These are phyloP conservation scores for Nomia melanderi DNA, from an alignment of 1,140 invertebrate genomes.

Conservation along the genomic window DNA sequence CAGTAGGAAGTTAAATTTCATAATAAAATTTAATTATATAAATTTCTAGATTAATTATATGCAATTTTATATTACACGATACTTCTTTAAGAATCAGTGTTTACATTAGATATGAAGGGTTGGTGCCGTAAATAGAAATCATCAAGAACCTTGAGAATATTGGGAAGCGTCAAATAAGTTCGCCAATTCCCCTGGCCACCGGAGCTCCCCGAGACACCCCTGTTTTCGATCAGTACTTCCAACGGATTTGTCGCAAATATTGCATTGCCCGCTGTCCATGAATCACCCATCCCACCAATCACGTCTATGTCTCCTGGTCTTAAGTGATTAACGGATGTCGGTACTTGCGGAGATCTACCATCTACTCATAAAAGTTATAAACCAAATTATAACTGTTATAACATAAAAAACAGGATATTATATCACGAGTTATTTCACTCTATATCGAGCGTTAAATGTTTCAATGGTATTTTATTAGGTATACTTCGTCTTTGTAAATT, in stretches of 20 bases:
- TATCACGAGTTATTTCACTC: no score
- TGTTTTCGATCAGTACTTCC: conserved; percentile 79
- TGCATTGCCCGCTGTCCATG: conserved; percentile 85
- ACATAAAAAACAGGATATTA: no score
- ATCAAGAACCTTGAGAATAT: conserved; percentile 75
- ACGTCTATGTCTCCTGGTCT: conserved; percentile 86
- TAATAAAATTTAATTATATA: no score
- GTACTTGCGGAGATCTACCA: conserved; percentile 73
- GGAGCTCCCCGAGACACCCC: conserved; percentile 79
- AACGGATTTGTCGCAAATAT: conserved; percentile 79
- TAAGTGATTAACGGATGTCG: conserved; percentile 82
- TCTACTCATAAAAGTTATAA: no score
- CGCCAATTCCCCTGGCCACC: conserved; percentile 84
- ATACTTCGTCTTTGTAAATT: no score
- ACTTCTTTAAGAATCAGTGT: no score
- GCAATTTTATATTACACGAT: no score
- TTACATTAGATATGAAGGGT: no score
- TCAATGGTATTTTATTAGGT: no score
- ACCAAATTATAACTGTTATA: no score
- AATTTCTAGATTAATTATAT: no score
- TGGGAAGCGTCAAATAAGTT: conserved; percentile 80
- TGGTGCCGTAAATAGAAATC: neutral
- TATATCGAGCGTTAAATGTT: no score
- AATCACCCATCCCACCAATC: conserved; percentile 87
- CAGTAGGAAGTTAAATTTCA: neutral